These are phyloP conservation scores for Drosophila subquinaria DNA, from an alignment of 2,888 invertebrate genomes.

Conservation along the genomic window DNA sequence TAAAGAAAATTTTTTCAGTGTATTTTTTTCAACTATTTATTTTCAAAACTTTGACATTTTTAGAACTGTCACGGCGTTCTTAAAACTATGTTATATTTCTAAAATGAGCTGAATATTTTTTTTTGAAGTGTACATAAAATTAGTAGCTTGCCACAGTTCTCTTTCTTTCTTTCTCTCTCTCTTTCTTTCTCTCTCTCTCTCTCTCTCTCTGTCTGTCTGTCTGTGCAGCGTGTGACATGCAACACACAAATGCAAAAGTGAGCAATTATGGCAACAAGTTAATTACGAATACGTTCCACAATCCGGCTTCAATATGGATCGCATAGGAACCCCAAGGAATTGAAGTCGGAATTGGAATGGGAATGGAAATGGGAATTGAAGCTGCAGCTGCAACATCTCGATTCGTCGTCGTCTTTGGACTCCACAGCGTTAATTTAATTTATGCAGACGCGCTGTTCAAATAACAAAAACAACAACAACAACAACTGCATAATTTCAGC, in stretches of 20 bases:
- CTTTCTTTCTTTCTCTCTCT: constrained; percentile 33
- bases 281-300: constrained; percentile 61
- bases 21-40: not conserved
- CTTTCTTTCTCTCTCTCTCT: not conserved
- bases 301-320: constrained; percentile 30
- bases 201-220: not conserved
- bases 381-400: constrained; percentile 38
- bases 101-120: not conserved
- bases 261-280: constrained; percentile 83
- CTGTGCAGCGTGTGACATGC: constrained; percentile 64
- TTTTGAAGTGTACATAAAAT: not conserved
- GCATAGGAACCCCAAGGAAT: constrained; percentile 47
- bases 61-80: no score
- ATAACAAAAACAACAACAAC: constrained; percentile 20
- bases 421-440: constrained; percentile 64
- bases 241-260: constrained; percentile 71
- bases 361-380: not conserved
- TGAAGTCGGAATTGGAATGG: not conserved
- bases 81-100: not conserved
- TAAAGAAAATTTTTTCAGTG: no score
- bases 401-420: constrained; percentile 1
- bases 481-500: constrained; percentile 45
- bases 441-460: constrained; percentile 54
- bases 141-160: not conserved
- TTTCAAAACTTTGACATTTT: no score